phyloP scores from a whole-genome alignment of 2,888 invertebrate genomes.

The Oligia fasciuncula region DNA sequence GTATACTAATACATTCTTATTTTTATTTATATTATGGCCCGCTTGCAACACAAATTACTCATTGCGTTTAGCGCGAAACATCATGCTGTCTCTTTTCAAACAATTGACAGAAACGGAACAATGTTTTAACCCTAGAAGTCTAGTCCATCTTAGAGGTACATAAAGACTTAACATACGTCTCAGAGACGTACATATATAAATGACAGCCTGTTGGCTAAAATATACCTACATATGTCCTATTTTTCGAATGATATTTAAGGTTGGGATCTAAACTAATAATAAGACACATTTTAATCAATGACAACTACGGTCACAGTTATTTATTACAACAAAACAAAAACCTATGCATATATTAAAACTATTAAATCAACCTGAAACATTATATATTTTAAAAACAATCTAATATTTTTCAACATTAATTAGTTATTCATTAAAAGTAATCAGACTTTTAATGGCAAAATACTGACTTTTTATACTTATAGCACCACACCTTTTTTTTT shows the following conservation, averaged over 20 bases:
- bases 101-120: background rate
- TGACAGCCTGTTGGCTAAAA: background rate
- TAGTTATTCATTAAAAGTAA: background rate
- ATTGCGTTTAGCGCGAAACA: too few relatives aligned
- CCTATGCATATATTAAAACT: too few relatives aligned
- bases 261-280: background rate
- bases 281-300: too few relatives aligned
- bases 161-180: background rate
- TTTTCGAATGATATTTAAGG: background rate
- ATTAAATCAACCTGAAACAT: too few relatives aligned
- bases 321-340: too few relatives aligned
- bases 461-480: background rate
- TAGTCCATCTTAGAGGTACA: background rate
- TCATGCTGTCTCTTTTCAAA: background rate
- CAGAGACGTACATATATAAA: background rate
- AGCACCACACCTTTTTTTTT: background rate
- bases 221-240: background rate
- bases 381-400: too few relatives aligned
- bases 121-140: background rate
- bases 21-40: conserved; percentile 3
- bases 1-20: conserved; percentile 1
- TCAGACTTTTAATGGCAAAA: background rate
- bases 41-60: background rate
- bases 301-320: too few relatives aligned
- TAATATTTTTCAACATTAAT: too few relatives aligned